Percentiles rank a stretch among this genome's conserved stretches.
phyloP scores from a whole-genome alignment of 64 coral and sea anemone species.

The Montipora sp. region DNA sequence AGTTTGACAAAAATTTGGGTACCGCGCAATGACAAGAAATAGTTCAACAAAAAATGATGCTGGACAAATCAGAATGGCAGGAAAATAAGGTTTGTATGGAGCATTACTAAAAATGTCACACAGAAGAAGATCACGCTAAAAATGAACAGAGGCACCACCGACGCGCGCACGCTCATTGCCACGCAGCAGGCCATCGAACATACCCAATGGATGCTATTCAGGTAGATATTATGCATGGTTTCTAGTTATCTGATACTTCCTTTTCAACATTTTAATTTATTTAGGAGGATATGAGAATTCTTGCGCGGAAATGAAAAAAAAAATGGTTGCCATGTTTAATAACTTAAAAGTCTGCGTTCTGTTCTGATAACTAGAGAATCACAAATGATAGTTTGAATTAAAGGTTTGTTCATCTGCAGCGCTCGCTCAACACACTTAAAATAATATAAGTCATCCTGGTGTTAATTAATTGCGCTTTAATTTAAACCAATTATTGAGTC shows the following conservation, averaged over 20 bases:
- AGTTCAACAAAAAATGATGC: background rate
- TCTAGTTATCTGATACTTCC: background rate
- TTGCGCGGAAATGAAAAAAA: constrained; percentile 20
- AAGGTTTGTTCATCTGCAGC: background rate
- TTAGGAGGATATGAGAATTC: background rate
- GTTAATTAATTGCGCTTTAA: constrained; percentile 14
- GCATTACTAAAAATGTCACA: no score
- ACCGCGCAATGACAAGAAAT: no score
- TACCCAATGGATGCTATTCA: background rate
- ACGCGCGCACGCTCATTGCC: no score
- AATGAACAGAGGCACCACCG: no score
- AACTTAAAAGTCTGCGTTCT: background rate
- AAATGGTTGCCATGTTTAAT: background rate
- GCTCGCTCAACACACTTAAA: background rate
- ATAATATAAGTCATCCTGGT: background rate
- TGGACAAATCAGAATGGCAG: background rate
- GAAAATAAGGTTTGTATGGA: background rate
- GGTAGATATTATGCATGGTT: background rate
- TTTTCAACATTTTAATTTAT: constrained; percentile 23
- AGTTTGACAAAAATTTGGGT: no score
- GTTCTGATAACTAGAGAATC: background rate
- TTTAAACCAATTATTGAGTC: constrained; percentile 14
- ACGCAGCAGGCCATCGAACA: no score
- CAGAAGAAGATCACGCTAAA: no score
- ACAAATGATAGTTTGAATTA: background rate